Evolutionary conservation across 2,113 vertebrate species (phyloP), one percentile per base, ranked within the genome.

Genomic region (Gambusia affinis): DNA sequence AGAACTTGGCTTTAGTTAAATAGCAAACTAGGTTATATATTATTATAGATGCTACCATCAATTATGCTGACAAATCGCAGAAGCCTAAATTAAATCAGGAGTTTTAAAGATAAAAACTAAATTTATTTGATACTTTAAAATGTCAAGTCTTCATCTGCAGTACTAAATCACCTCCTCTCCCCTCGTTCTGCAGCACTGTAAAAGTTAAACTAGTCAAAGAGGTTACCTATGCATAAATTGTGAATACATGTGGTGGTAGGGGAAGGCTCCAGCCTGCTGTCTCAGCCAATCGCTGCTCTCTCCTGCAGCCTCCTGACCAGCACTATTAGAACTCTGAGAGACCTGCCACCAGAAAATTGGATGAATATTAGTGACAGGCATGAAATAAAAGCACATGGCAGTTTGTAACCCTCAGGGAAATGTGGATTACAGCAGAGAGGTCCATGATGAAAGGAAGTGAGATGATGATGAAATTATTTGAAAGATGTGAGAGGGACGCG

Each of bases 391-490:
- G 12, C 12, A 22, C 35, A 51, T 19, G 42, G n/a, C 0, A 0
- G 35, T 67, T 22, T 75, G 12, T 31, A 31, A 51, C 51, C 73
- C 54, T 60, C 47, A n/a, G 33, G 47, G 79, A 68, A 11, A 12
- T 22, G 22, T 2, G 31, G 17, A 77, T 87, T 29, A 54, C 54
- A 66, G 71, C 71, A 70, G 67, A 17, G 69, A 68, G 60, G 60
- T 33, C 76, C 35, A 70, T 87, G 90, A 91, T 91, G 90, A 85
- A 86, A 90, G 67, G 29, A 72, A 74, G 65, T 5, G 54, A 3
- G 2, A 19, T 0, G 27, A 64, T 92, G 89, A 92, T 89, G 88
- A 92, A 91, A 93, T 73, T 10, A 82, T 60, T 33, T 12, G 85
- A 80, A 91, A 91, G n/a, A 64, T 70, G 44, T 64, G 65, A 70